Conservation (phyloP, 2,113 vertebrate species). For the Trematomus loennbergii region DNA sequence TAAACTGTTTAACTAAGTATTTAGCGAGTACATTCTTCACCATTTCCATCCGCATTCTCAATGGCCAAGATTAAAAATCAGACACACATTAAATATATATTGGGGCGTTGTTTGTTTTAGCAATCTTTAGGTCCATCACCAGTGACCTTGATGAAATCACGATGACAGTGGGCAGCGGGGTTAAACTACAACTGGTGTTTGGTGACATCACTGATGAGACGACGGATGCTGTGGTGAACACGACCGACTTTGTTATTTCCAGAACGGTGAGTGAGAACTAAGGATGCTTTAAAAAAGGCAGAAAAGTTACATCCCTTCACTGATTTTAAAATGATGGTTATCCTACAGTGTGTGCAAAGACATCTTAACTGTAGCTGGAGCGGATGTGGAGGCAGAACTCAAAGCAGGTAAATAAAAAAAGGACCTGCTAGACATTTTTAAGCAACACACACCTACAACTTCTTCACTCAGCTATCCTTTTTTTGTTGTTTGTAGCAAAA, state of each 20-base stretch:
- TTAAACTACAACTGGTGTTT: slow-evolving; percentile 69
- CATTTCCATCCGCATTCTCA: too few species aligned
- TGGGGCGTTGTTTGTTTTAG: slow-evolving; percentile 24
- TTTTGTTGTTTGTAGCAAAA: slow-evolving; percentile 25
- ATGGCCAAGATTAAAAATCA: background rate
- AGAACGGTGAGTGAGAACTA: slow-evolving; percentile 31
- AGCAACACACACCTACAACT: background rate
- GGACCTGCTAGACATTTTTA: background rate
- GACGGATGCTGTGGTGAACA: slow-evolving; percentile 78
- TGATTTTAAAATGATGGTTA: background rate
- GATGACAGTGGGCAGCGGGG: slow-evolving; percentile 34
- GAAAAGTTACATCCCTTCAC: too few species aligned
- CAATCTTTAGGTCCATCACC: slow-evolving; percentile 58
- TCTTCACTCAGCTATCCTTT: background rate
- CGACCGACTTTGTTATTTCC: slow-evolving; percentile 75
- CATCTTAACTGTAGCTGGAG: slow-evolving; percentile 73
- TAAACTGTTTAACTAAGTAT: slow-evolving; percentile 18
- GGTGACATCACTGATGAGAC: slow-evolving; percentile 80
- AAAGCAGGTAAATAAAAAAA: slow-evolving; percentile 45
- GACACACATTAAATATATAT: background rate
- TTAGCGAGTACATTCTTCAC: too few species aligned
- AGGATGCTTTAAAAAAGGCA: background rate
- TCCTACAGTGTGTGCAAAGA: slow-evolving; percentile 68
- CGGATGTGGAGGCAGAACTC: slow-evolving; percentile 52
- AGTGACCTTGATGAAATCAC: slow-evolving; percentile 66